These are phyloP conservation scores for Sebastes steindachneri DNA, from an alignment of 2,797 vertebrate species.

Conservation along the genomic window DNA sequence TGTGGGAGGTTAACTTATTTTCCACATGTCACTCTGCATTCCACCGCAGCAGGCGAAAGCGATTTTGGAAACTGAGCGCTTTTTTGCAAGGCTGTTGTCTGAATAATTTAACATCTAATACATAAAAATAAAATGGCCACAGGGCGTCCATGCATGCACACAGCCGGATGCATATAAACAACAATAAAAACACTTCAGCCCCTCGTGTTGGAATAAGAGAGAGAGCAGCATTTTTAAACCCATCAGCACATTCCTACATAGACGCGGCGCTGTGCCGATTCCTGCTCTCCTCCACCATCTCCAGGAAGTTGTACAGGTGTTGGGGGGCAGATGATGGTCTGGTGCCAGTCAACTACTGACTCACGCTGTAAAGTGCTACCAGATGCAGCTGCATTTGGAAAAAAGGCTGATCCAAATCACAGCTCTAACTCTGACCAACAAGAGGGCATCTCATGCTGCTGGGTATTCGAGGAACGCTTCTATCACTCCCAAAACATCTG, in stretches of 20 bases:
- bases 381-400: constrained; percentile 26
- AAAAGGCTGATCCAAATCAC: not conserved
- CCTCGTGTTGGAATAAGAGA: not conserved
- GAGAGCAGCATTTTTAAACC: not conserved
- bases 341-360: constrained; percentile 22
- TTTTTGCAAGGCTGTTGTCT: not conserved
- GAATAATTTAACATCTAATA: not conserved
- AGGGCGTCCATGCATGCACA: not conserved
- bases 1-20: constrained; percentile 38
- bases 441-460: not conserved
- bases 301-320: constrained; percentile 57
- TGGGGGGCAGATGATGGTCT: constrained; percentile 26
- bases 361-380: constrained; percentile 47
- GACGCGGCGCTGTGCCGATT: constrained; percentile 11
- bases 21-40: constrained; percentile 43
- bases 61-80: not conserved
- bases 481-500: not conserved
- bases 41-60: constrained; percentile 23
- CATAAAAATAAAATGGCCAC: not conserved
- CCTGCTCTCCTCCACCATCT: constrained; percentile 19
- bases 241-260: constrained; percentile 43
- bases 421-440: not conserved
- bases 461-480: not conserved
- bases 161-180: not conserved
- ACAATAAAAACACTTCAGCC: not conserved